These are phyloP conservation scores for Hydra vulgaris DNA, from an alignment of 30 jellyfish, hydroid and myxozoan genomes.

Conservation along the genomic window DNA sequence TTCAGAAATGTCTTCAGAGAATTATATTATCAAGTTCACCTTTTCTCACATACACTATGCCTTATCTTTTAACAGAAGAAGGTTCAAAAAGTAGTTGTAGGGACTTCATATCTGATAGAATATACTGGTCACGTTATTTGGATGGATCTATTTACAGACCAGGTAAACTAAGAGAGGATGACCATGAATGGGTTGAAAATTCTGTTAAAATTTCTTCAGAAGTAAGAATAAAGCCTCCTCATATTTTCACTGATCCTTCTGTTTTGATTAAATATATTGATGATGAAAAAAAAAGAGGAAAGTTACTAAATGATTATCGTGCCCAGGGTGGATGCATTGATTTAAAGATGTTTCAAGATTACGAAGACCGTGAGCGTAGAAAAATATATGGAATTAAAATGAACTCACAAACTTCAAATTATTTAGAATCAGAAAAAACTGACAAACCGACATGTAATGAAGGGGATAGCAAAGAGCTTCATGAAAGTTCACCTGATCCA, in stretches of 20 bases:
- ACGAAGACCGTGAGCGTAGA: constrained; percentile 34
- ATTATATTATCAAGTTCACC: constrained; percentile 82
- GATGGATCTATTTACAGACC: constrained; percentile 28
- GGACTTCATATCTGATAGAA: constrained; percentile 52
- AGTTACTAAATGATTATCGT: constrained; percentile 49
- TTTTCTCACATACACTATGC: constrained; percentile 56
- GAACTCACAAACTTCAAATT: background rate
- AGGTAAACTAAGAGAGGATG: constrained; percentile 16
- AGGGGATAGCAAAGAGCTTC: background rate
- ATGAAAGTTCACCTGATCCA: constrained; percentile 2
- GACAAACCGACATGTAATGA: constrained; percentile 12
- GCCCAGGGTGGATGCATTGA: constrained; percentile 92
- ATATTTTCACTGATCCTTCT: constrained; percentile 67
- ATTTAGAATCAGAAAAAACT: constrained; percentile 5
- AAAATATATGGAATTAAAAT: constrained; percentile 10
- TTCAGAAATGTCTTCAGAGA: constrained; percentile 22
- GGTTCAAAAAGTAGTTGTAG: constrained; percentile 60
- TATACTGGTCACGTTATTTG: constrained; percentile 59
- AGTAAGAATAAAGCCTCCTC: constrained; percentile 52
- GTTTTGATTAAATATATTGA: constrained; percentile 23
- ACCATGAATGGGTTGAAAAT: constrained; percentile 37
- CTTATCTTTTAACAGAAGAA: constrained; percentile 64
- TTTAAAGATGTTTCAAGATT: constrained; percentile 59
- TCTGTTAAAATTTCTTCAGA: constrained; percentile 30
- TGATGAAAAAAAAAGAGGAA: constrained; percentile 2